Evolutionary conservation across 2,113 vertebrate genomes (phyloP), one percentile per base, ranked within the genome.

Genomic region (Periophthalmodon schlosseri): DNA sequence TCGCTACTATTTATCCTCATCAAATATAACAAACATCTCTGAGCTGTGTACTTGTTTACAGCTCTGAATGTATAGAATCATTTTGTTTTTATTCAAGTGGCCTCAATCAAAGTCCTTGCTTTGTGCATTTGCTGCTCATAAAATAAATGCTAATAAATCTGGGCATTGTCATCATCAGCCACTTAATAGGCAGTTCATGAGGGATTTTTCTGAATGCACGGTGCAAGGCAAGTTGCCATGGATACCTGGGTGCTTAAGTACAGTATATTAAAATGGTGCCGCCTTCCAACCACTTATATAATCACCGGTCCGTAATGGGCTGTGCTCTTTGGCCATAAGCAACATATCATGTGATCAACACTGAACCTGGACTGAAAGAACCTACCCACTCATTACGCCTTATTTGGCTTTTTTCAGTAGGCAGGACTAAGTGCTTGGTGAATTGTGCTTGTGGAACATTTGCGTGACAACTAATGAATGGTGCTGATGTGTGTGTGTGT

Each of bases 151-250:
- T 91, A 93, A 94, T 92, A 87, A 88, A 90, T 93, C 92, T 92
- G 91, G 92, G 90, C 90, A 89, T 87, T 88, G 87, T 93, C 87
- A 93, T 94, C 92, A 93, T 91, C 89, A 87, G 91, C 88, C 90
- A 90, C 89, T 93, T 94, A 94, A 93, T 92, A 93, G 86, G 90
- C 88, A 92, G 92, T 94, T 93, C 92, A 94, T 94, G 92, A 93
- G 89, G 88, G 88, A 84, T 86, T 87, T 67, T 84, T 86, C 85
- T 87, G 85, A 90, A 88, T 88, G 89, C 90, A 81, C 52, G 47
- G 90, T 83, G 73, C 86, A 85, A 77, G 85, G 83, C 85, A 92
- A 82, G 93, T 94, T 94, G 90, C 93, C 93, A 93, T 94, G 92
- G 94, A 93, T 92, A 94, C 93, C 77, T 82, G n/a, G 56, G 85